Conservation (phyloP, 2,113 vertebrate genomes). For the Pardalotus punctatus region DNA sequence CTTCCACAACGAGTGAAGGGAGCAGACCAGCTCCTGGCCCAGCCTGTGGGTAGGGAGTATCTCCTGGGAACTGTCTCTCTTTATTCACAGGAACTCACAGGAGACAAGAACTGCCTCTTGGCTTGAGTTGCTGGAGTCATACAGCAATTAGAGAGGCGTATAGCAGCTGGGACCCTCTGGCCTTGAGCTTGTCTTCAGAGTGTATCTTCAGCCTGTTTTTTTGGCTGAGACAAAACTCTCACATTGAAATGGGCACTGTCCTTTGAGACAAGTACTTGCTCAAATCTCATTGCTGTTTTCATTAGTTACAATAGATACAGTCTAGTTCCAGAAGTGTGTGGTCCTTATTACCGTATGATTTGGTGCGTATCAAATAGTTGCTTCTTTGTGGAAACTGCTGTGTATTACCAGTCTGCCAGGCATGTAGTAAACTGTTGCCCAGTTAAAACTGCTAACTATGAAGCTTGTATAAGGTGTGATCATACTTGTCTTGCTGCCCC, state of each 20-base stretch:
- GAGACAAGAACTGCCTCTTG: neutral
- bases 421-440: neutral
- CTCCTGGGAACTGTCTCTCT: conserved; percentile 35
- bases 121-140: neutral
- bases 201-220: neutral
- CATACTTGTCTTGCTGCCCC: fast-evolving
- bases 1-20: neutral
- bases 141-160: neutral
- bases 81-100: neutral
- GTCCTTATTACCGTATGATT: neutral
- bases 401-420: neutral
- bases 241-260: neutral
- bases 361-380: neutral
- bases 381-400: neutral
- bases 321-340: neutral
- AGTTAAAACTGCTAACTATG: neutral
- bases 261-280: neutral
- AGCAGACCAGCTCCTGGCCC: conserved; percentile 2
- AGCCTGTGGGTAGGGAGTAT: conserved; percentile 17
- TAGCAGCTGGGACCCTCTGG: neutral
- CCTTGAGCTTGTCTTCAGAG: neutral
- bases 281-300: neutral
- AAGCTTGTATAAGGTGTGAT: neutral
- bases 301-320: neutral
- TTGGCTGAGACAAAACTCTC: neutral